Evolutionary conservation across 2,797 vertebrate genomes (phyloP), one percentile per base, ranked within the genome.

Genomic region (Pelochelys cantorii): DNA sequence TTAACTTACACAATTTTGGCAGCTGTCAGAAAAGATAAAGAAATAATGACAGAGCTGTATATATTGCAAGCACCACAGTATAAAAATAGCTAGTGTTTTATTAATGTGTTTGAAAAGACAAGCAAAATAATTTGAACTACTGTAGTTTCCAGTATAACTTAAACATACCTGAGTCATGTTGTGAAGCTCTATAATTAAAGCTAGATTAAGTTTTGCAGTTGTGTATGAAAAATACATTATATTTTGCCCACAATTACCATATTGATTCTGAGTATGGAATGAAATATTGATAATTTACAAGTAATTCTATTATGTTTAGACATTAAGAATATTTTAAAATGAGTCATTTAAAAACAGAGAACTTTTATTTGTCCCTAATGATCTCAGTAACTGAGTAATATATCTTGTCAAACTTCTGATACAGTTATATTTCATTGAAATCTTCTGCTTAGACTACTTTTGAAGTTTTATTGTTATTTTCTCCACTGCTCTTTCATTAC

Each of bases 1-100:
- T 94, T 91, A 95, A 96, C 55, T 52, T 92, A 81, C 84, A 90
- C 79, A 90, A 65, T 92, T 94, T 91, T 95, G 82, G 79, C 71
- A 96, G 74, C 79, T 97, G 59, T n/a, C 93, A 97, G 79, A 90
- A 94, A 92, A 79, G 34, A 92, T 89, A 86, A 96, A 74, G 93
- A 95, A 94, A 93, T 87, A 56, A 56, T 54, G 83, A 42, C 85
- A 88, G 37, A 85, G 78, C 29, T 81, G 54, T 10, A 68, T 57
- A 83, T 60, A 37, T 18, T 68, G 65, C 17, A 68, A 68, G n/a
- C n/a, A 68, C 8, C n/a, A 68, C 86, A 78, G 90, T 65, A 93
- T 89, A 92, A 90, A 68, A 90, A 48, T 65, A 88, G 37, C 15
- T 92, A 17, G 74, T 23, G 80, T 86, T 90, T 25, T 42, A 62